These are phyloP conservation scores for Drosophila nigritarsus DNA, from an alignment of 2,888 invertebrate genomes.

Conservation along the genomic window DNA sequence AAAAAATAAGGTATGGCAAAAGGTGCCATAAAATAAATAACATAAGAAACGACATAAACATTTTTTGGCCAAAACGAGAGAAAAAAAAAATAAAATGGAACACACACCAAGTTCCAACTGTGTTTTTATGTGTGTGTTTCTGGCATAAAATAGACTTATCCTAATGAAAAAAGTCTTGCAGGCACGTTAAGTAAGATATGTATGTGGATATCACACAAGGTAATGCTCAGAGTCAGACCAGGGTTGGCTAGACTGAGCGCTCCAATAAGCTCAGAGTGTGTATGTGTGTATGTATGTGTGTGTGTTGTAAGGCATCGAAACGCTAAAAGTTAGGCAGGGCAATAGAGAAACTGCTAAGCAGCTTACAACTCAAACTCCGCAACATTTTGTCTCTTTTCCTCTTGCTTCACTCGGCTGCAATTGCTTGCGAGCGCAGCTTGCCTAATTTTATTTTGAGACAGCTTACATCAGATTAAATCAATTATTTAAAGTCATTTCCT, in stretches of 20 bases:
- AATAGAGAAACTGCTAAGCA: conserved; percentile 67
- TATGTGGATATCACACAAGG: conserved; percentile 69
- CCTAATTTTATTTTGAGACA: conserved; percentile 60
- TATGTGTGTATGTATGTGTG: neutral
- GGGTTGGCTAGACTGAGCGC: conserved; percentile 8
- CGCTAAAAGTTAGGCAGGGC: conserved; percentile 73
- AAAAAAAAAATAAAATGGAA: conserved; percentile 1
- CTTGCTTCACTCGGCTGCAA: conserved; percentile 23
- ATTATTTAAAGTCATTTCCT: neutral
- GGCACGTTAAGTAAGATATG: conserved; percentile 78
- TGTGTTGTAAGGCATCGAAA: conserved; percentile 65
- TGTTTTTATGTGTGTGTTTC: conserved; percentile 26
- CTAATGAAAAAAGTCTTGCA: conserved; percentile 79
- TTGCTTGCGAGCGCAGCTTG: conserved; percentile 42
- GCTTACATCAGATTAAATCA: conserved; percentile 18
- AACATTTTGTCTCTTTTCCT: neutral
- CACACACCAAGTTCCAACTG: conserved; percentile 36
- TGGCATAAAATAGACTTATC: conserved; percentile 79
- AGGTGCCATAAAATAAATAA: conserved; percentile 81
- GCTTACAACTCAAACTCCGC: conserved; percentile 45
- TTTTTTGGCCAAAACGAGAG: conserved; percentile 54
- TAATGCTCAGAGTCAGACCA: conserved; percentile 10
- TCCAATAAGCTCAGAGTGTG: conserved; percentile 1
- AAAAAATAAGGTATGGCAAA: conserved; percentile 75
- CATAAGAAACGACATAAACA: conserved; percentile 78